These are phyloP conservation scores for Nephrotoma flavescens DNA, from an alignment of 2,888 invertebrate genomes.

Conservation along the genomic window DNA sequence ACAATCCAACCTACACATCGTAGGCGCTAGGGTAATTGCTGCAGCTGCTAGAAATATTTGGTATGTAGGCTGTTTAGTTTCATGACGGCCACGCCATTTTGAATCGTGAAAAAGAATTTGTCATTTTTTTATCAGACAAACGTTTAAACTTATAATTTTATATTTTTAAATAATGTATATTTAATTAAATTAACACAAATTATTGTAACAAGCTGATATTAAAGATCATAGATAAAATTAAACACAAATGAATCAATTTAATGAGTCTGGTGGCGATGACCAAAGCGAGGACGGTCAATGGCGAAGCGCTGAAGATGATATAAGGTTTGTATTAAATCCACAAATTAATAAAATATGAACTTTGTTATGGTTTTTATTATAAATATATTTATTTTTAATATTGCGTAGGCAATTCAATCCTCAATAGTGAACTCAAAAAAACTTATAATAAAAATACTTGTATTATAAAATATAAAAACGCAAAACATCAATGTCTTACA, in stretches of 20 bases:
- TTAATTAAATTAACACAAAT: background rate
- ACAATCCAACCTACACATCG: too few species aligned
- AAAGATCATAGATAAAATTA: background rate
- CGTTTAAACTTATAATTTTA: background rate
- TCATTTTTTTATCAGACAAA: background rate
- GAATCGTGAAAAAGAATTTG: background rate
- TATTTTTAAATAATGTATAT: background rate
- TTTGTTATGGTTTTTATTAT: background rate
- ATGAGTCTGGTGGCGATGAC: slow-evolving; percentile 39
- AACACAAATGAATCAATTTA: slow-evolving; percentile 13
- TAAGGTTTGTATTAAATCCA: slow-evolving; percentile 30
- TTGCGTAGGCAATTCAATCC: slow-evolving; percentile 10
- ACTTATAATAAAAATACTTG: background rate
- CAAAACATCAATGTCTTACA: slow-evolving; percentile 11
- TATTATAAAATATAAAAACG: slow-evolving; percentile 8
- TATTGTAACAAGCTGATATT: background rate
- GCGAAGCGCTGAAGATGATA: slow-evolving; percentile 50
- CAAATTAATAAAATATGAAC: background rate
- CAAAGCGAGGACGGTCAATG: slow-evolving; percentile 79
- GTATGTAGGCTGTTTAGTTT: background rate
- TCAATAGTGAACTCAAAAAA: slow-evolving; percentile 5
- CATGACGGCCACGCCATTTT: background rate
- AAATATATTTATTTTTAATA: slow-evolving; percentile 10
- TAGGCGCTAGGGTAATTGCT: background rate
- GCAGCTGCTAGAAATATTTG: background rate